Percentiles rank a stretch among this genome's conserved stretches.
Conservation (phyloP, 2,888 invertebrate genomes). For the Luperina nickerlii region DNA sequence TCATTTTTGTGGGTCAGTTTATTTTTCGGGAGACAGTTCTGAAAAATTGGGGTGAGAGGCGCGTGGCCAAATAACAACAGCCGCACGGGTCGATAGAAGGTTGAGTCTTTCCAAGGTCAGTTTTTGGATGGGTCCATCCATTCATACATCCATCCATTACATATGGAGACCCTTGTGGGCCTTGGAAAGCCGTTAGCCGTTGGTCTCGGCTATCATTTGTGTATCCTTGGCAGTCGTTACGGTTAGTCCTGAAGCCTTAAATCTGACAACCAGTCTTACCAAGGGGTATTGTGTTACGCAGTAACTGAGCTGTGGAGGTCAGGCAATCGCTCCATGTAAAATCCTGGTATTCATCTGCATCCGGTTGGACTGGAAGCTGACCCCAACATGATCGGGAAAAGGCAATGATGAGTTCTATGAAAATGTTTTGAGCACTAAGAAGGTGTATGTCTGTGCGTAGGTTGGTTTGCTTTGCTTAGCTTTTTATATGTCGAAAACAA, state of each 20-base stretch:
- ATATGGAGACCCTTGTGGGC: not conserved
- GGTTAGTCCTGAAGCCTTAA: not conserved
- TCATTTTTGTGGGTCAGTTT: conserved; percentile 12
- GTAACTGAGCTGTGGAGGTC: not conserved
- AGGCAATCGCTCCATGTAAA: not conserved
- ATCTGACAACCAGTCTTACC: not conserved
- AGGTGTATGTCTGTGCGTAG: not conserved
- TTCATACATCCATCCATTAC: not conserved
- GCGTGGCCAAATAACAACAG: not conserved
- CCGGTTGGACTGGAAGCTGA: not conserved
- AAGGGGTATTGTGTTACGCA: not conserved
- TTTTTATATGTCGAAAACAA: not conserved
- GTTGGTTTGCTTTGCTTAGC: not conserved
- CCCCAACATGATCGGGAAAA: not conserved
- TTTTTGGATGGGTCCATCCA: not conserved
- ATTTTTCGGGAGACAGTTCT: not conserved
- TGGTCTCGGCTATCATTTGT: not conserved
- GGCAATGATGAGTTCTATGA: not conserved
- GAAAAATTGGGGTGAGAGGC: not conserved
- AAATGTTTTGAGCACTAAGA: not conserved
- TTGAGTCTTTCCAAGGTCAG: not conserved
- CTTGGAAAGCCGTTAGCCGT: not conserved
- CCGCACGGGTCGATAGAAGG: not conserved
- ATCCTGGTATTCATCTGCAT: not conserved
- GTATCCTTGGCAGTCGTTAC: not conserved